Evolutionary conservation across 1,140 invertebrate species (phyloP).

Genomic region (Sesamia nonagrioides): DNA sequence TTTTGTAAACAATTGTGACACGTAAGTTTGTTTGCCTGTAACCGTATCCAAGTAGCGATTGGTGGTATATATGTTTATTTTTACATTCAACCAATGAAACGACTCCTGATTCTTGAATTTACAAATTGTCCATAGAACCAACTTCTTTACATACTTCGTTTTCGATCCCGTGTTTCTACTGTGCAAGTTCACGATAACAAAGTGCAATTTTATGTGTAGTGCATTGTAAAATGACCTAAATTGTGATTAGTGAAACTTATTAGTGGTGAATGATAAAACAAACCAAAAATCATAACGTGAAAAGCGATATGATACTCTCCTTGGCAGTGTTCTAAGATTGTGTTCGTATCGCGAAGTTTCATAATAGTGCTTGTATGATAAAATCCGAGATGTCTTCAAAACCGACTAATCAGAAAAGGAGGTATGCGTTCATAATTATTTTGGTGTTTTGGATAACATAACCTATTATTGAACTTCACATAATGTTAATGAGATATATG

Average conservation of each 20-base stretch:
- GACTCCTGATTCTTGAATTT: not conserved
- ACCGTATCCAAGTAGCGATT: not conserved
- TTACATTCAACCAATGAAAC: slow-evolving; percentile 4
- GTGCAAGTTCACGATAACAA: slow-evolving; percentile 83
- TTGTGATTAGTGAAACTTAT: slow-evolving; percentile 74
- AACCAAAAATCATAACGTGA: slow-evolving; percentile 66
- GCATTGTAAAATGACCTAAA: slow-evolving; percentile 84
- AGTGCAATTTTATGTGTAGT: slow-evolving; percentile 82
- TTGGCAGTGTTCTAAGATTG: slow-evolving; percentile 88
- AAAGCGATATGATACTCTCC: slow-evolving; percentile 87
- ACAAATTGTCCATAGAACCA: slow-evolving; percentile 33
- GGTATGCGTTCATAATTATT: slow-evolving; percentile 67
- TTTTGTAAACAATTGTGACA: slow-evolving; percentile 4
- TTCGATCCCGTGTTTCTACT: slow-evolving; percentile 68
- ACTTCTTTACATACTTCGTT: slow-evolving; percentile 40
- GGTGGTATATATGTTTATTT: not conserved
- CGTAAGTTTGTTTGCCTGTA: slow-evolving; percentile 28
- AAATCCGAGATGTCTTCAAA: slow-evolving; percentile 83
- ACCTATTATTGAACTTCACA: slow-evolving; percentile 13
- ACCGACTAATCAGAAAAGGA: slow-evolving; percentile 81
- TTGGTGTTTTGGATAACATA: slow-evolving; percentile 26
- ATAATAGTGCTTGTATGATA: slow-evolving; percentile 78
- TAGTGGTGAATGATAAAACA: slow-evolving; percentile 66
- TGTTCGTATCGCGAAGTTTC: slow-evolving; percentile 83
- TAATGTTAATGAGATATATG: not conserved